Conservation (phyloP, 1,140 invertebrate species). For the Pseudomyrmex cubaensis region DNA sequence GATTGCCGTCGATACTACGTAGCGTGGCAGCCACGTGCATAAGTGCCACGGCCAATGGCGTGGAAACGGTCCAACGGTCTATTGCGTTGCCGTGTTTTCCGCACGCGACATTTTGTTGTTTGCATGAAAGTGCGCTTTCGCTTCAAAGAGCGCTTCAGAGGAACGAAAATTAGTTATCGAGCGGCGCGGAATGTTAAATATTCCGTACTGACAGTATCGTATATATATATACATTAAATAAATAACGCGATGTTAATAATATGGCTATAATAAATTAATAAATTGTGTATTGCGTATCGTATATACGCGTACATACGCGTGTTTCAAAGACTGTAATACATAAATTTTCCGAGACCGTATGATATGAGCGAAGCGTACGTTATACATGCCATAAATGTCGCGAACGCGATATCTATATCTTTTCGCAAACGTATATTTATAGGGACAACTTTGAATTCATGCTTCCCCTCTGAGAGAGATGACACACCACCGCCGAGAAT, state of each 20-base stretch:
- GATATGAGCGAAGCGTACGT: neutral
- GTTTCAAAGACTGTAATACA: neutral
- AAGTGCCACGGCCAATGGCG: slow-evolving; percentile 64
- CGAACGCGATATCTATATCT: neutral
- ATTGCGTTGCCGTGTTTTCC: slow-evolving; percentile 29
- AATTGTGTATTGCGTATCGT: neutral
- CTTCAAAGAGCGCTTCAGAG: neutral
- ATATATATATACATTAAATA: neutral
- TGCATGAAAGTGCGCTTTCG: slow-evolving; percentile 7
- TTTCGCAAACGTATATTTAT: slow-evolving; percentile 9
- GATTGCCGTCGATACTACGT: slow-evolving; percentile 69
- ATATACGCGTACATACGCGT: too few species aligned
- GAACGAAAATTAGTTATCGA: slow-evolving; percentile 16
- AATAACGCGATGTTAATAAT: slow-evolving; percentile 1
- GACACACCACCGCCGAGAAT: too few species aligned
- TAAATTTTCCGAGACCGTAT: neutral
- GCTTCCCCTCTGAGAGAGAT: neutral
- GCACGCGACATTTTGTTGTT: slow-evolving; percentile 21
- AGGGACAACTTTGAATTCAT: neutral
- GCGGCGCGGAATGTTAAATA: slow-evolving; percentile 19
- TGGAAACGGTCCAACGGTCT: slow-evolving; percentile 56
- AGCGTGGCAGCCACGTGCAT: slow-evolving; percentile 44
- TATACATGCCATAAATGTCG: neutral
- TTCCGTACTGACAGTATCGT: neutral
- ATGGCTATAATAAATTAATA: neutral